Evolutionary conservation across 1,140 invertebrate species (phyloP), one percentile per base, ranked within the genome.

Genomic region (Hylaeus anthracinus): DNA sequence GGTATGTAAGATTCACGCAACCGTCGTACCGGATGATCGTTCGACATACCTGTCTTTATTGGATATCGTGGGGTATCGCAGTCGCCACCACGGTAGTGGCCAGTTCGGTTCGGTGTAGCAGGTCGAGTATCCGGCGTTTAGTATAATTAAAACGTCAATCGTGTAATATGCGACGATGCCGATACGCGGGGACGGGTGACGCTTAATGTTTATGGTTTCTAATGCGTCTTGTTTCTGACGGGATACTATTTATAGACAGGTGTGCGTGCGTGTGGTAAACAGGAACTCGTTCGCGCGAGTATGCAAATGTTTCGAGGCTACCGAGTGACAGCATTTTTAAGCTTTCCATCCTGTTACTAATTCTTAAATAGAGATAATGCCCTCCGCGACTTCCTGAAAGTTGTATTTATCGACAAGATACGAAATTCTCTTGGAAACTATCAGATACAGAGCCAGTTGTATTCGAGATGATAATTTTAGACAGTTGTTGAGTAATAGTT

Each of bases 91-190:
- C 10, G 69, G 71, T 9, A 26, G 26, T n/a, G 37, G 58, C 60
- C 78, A 51, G 82, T 75, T 81, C 58, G 61, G 15, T 58, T 81
- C 71, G 53, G 66, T 78, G 41, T 8, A 10, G 53, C 53, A 61
- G 56, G 67, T 39, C 43, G 60, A 56, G 48, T 67, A 74, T 83
- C 75, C 73, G 53, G 81, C 60, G 77, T 74, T 71, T 84, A 84
- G 66, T 70, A 53, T 78, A 75, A 82, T 82, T 82, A 84, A 82
- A 82, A 84, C 45, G 70, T 84, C 66, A 81, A 75, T 70, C 75
- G 71, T 41, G 56, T 70, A 55, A 70, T 41, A 41, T 6, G 12
- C 48, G 8, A 5, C 53, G 55, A 58, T 56, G 53, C 39, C 3
- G 12, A 43, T 56, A 58, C 53, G 4, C 14, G 15, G 1, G 10